phyloP scores from a whole-genome alignment of 2,797 vertebrate species.

The Crenuchus spilurus region DNA sequence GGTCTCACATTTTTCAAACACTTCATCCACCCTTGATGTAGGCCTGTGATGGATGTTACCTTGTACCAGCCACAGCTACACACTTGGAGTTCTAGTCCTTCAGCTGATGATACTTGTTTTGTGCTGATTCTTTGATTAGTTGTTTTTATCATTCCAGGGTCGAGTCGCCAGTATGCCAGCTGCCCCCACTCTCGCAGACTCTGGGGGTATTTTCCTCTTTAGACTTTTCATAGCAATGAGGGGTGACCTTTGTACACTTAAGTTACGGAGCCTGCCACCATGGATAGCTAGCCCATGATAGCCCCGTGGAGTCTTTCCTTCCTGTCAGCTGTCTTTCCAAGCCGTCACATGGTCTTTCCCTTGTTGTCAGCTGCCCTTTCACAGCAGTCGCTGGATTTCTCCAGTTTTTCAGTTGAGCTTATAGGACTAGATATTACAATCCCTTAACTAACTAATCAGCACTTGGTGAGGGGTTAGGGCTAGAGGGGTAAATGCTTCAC shows the following conservation, averaged over 20 bases:
- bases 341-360: neutral
- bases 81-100: neutral
- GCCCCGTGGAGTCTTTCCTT: slow-evolving; percentile 7
- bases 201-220: slow-evolving; percentile 27
- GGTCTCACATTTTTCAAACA: slow-evolving; percentile 11
- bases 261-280: neutral
- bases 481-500: too few relatives aligned
- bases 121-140: slow-evolving; percentile 2
- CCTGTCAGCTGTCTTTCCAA: slow-evolving; percentile 21
- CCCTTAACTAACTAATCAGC: too few relatives aligned
- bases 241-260: neutral
- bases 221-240: neutral
- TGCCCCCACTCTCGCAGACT: slow-evolving; percentile 30
- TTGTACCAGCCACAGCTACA: slow-evolving; percentile 28
- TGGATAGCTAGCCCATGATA: neutral
- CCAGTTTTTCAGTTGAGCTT: too few relatives aligned
- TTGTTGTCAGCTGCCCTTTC: slow-evolving; percentile 7
- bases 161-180: neutral
- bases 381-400: slow-evolving; percentile 8
- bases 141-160: slow-evolving; percentile 1
- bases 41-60: slow-evolving; percentile 31
- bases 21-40: slow-evolving; percentile 32
- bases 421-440: too few relatives aligned
- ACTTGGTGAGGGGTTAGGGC: too few relatives aligned
- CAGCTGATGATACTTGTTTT: neutral